Conservation (phyloP, 1,140 invertebrate species). For the Drosophila tsacasi region DNA sequence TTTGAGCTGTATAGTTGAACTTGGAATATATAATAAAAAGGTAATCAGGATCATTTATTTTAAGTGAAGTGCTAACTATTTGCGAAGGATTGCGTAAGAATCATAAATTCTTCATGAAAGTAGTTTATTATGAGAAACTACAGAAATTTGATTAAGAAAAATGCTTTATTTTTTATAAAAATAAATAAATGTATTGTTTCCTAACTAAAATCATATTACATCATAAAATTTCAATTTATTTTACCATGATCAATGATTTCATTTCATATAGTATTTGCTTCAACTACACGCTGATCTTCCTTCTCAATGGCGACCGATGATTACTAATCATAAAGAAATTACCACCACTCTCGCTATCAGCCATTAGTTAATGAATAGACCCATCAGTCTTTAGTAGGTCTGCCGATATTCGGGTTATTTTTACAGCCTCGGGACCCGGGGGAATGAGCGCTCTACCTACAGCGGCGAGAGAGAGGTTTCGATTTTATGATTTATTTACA, state of each 20-base stretch:
- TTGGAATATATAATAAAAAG: background rate
- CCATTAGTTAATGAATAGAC: slow-evolving; percentile 44
- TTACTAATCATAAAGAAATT: slow-evolving; percentile 33
- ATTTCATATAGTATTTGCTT: background rate
- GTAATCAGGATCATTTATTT: background rate
- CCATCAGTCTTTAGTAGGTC: slow-evolving; percentile 37
- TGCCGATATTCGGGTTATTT: slow-evolving; percentile 34
- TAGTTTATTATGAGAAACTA: background rate
- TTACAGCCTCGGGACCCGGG: slow-evolving; percentile 39
- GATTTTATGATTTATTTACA: slow-evolving; percentile 81
- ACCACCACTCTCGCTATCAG: slow-evolving; percentile 36
- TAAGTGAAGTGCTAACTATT: background rate
- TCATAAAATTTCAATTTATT: too few relatives aligned
- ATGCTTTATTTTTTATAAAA: too few relatives aligned
- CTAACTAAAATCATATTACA: background rate
- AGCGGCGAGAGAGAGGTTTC: slow-evolving; percentile 36
- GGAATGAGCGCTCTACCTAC: slow-evolving; percentile 57
- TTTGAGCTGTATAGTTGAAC: background rate
- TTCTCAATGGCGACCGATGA: slow-evolving; percentile 11
- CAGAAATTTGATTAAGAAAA: too few relatives aligned
- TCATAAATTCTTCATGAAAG: background rate
- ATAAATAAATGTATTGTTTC: background rate
- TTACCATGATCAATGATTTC: too few relatives aligned
- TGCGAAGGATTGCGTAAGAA: background rate
- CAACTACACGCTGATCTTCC: background rate